Conservation (phyloP, 2,888 invertebrate genomes). For the Rhamnusium bicolor region DNA sequence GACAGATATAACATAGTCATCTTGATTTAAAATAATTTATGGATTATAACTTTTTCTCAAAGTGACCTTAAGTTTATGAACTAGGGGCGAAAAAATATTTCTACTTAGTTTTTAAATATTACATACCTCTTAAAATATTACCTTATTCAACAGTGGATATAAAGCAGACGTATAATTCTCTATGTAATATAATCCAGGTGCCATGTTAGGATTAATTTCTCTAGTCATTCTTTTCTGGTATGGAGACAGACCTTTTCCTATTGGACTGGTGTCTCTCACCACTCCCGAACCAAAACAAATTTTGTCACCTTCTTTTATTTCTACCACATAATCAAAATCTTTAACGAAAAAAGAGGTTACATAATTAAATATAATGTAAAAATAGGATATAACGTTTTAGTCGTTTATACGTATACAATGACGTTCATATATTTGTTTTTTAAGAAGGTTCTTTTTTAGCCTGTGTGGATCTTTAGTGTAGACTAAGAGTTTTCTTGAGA, state of each 20-base stretch:
- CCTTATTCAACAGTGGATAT: constrained; percentile 59
- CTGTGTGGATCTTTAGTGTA: too few species aligned
- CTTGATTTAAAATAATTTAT: too few species aligned
- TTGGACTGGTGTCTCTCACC: constrained; percentile 58
- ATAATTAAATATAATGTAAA: not conserved
- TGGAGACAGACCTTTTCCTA: constrained; percentile 60
- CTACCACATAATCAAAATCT: constrained; percentile 68
- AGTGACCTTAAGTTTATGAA: too few species aligned
- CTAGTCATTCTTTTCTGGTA: constrained; percentile 57
- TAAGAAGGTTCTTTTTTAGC: too few species aligned
- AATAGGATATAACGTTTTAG: too few species aligned
- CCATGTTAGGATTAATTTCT: constrained; percentile 54
- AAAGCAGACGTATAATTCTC: constrained; percentile 59
- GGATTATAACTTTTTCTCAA: too few species aligned
- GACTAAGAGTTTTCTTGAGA: too few species aligned
- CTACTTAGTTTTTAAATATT: too few species aligned
- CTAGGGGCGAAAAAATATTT: too few species aligned
- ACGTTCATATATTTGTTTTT: too few species aligned
- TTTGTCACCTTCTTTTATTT: constrained; percentile 57
- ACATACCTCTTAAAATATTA: constrained; percentile 33
- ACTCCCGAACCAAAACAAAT: constrained; percentile 65
- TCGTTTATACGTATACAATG: too few species aligned
- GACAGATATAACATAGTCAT: too few species aligned
- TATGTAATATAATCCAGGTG: constrained; percentile 58
- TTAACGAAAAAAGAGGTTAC: not conserved